Percentiles rank a stretch among this genome's conserved stretches.
Evolutionary conservation across 2,113 vertebrate genomes (phyloP).

Genomic region (Amazona vittata): DNA sequence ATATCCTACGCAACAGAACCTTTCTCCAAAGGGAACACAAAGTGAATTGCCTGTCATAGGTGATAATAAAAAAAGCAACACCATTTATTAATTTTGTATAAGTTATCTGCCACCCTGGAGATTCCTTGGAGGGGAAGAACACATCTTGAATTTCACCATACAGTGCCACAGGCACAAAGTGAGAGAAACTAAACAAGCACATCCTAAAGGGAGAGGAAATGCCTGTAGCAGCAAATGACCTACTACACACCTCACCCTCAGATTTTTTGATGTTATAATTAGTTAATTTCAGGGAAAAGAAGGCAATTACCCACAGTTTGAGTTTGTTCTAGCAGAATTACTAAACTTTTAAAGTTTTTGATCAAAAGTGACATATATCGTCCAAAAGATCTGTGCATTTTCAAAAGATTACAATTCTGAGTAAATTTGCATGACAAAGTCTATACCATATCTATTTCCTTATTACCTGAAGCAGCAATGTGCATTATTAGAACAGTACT

Average conservation of each 20-base stretch:
- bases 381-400: slow-evolving; percentile 56
- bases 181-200: slow-evolving; percentile 89
- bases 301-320: slow-evolving; percentile 72
- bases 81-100: slow-evolving; percentile 79
- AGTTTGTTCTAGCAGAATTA: slow-evolving; percentile 70
- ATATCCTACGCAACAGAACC: background rate
- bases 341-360: slow-evolving; percentile 73
- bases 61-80: slow-evolving; percentile 72
- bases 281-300: slow-evolving; percentile 76
- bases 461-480: slow-evolving; percentile 28
- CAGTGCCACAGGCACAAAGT: slow-evolving; percentile 83
- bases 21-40: slow-evolving; percentile 29
- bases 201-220: slow-evolving; percentile 81
- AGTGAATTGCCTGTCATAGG: slow-evolving; percentile 59
- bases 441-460: slow-evolving; percentile 17
- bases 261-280: slow-evolving; percentile 79
- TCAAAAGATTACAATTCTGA: slow-evolving; percentile 39
- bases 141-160: slow-evolving; percentile 84
- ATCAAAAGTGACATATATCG: slow-evolving; percentile 67
- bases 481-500: slow-evolving; percentile 2
- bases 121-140: slow-evolving; percentile 82
- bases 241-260: slow-evolving; percentile 76
- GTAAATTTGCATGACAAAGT: slow-evolving; percentile 51
- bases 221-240: slow-evolving; percentile 84
- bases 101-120: slow-evolving; percentile 70